A percentile compares a stretch with the other conserved stretches of the same genome.
These are phyloP conservation scores for Planiliza haematocheilus DNA, from an alignment of 2,113 vertebrate genomes.

Conservation along the genomic window DNA sequence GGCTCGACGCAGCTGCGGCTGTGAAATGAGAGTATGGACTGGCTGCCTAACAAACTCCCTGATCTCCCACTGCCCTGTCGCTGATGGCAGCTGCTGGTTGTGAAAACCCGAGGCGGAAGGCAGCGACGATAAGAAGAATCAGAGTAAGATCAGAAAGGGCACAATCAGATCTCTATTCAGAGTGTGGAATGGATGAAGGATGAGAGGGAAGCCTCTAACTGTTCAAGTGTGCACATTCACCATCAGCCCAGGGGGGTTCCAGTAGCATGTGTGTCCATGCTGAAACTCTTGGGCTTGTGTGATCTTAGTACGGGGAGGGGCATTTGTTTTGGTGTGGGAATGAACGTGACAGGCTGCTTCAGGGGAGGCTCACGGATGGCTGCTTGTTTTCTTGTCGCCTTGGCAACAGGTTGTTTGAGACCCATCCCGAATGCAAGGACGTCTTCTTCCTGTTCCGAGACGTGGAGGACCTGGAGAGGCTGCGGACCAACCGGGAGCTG, in stretches of 20 bases:
- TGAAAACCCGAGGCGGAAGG: not conserved
- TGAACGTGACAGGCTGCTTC: slow-evolving; percentile 31
- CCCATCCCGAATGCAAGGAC: slow-evolving; percentile 87
- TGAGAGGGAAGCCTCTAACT: not conserved
- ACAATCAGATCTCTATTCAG: slow-evolving; percentile 52
- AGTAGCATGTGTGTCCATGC: slow-evolving; percentile 1
- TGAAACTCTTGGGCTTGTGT: slow-evolving; percentile 16
- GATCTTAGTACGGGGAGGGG: not conserved
- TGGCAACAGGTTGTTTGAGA: slow-evolving; percentile 86
- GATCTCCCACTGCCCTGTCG: not conserved
- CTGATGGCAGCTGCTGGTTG: slow-evolving; percentile 39
- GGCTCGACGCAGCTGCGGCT: not conserved
- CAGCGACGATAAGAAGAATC: slow-evolving; percentile 9
- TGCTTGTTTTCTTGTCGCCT: slow-evolving; percentile 62
- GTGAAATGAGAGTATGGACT: slow-evolving; percentile 3
- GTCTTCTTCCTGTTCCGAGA: slow-evolving; percentile 87
- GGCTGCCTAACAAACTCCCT: slow-evolving; percentile 2
- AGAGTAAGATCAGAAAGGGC: slow-evolving; percentile 28
- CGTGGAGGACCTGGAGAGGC: slow-evolving; percentile 84
- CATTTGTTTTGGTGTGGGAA: slow-evolving; percentile 34
- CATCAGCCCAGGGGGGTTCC: not conserved
- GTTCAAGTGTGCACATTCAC: not conserved
- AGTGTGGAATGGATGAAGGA: not conserved
- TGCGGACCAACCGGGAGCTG: slow-evolving; percentile 82
- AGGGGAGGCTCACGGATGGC: slow-evolving; percentile 37